Conservation (phyloP, 2,888 invertebrate species). For the Diaperis boleti region DNA sequence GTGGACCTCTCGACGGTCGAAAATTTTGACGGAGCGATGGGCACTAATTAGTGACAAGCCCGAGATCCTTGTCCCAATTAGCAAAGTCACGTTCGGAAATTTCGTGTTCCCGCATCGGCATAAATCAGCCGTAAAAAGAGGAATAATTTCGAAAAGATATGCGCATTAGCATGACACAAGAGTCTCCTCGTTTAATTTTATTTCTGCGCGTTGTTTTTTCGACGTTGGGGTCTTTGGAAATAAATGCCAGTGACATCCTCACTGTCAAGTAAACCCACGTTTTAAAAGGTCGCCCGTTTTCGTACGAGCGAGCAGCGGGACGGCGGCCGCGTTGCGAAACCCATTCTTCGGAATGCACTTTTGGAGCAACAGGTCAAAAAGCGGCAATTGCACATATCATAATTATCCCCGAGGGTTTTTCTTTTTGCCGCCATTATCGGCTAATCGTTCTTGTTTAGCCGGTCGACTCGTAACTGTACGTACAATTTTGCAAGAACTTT, state of each 20-base stretch:
- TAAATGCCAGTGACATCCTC: constrained; percentile 57
- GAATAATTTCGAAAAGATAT: too few species aligned
- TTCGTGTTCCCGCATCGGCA: too few species aligned
- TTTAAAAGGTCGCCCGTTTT: constrained; percentile 54
- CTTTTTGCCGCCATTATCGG: constrained; percentile 28
- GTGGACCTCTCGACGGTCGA: too few species aligned
- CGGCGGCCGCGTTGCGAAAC: constrained; percentile 53
- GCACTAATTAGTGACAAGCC: too few species aligned
- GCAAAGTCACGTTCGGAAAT: too few species aligned
- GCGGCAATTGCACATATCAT: constrained; percentile 9
- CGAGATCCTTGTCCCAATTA: too few species aligned
- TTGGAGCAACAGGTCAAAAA: constrained; percentile 15
- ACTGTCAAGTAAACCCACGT: constrained; percentile 58
- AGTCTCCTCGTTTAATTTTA: constrained; percentile 46
- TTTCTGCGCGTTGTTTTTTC: constrained; percentile 54
- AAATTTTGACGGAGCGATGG: too few species aligned
- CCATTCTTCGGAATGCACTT: constrained; percentile 36
- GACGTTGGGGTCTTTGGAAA: constrained; percentile 55
- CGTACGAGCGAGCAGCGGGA: constrained; percentile 52
- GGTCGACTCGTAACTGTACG: constrained; percentile 32
- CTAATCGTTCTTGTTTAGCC: constrained; percentile 38
- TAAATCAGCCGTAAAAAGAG: too few species aligned
- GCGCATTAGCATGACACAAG: constrained; percentile 41
- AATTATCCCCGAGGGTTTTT: constrained; percentile 25
- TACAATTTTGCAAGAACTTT: constrained; percentile 38